Evolutionary conservation across 2,888 invertebrate genomes (phyloP).

Genomic region (Agrochola circellaris): DNA sequence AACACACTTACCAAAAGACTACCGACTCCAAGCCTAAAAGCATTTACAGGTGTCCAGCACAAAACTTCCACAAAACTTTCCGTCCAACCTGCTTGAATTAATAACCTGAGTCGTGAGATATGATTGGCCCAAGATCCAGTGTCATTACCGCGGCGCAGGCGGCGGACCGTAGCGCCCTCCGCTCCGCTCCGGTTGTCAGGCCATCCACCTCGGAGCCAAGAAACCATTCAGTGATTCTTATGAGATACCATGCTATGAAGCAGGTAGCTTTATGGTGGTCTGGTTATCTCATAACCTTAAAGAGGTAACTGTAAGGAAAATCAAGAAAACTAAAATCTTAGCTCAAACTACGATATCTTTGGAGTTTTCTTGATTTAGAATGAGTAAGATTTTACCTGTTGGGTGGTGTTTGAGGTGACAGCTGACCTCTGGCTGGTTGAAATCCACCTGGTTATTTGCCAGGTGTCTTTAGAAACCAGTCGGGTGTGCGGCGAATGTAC

Average conservation of each 20-base stretch:
- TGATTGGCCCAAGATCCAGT: slow-evolving; percentile 82
- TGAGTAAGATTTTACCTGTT: not conserved
- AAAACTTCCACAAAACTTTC: slow-evolving; percentile 37
- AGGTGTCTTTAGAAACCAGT: no score
- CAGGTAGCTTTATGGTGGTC: slow-evolving; percentile 15
- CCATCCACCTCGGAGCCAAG: slow-evolving; percentile 80
- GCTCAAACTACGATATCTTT: not conserved
- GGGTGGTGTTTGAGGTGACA: not conserved
- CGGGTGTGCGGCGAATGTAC: not conserved
- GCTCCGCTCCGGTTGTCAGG: slow-evolving; percentile 82
- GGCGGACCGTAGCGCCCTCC: slow-evolving; percentile 81
- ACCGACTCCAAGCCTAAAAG: not conserved
- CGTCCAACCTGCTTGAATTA: slow-evolving; percentile 60
- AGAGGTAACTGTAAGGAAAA: not conserved
- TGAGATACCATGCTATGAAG: slow-evolving; percentile 37
- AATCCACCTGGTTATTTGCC: not conserved
- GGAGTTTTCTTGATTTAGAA: not conserved
- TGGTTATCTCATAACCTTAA: not conserved
- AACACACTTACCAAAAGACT: not conserved
- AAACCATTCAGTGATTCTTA: slow-evolving; percentile 59
- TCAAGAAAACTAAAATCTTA: not conserved
- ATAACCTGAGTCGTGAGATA: slow-evolving; percentile 82
- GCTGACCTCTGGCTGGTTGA: not conserved
- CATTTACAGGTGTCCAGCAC: slow-evolving; percentile 18
- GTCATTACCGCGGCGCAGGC: slow-evolving; percentile 81